phyloP scores from a whole-genome alignment of 2,888 invertebrate species.

The Masnerella sp. region DNA sequence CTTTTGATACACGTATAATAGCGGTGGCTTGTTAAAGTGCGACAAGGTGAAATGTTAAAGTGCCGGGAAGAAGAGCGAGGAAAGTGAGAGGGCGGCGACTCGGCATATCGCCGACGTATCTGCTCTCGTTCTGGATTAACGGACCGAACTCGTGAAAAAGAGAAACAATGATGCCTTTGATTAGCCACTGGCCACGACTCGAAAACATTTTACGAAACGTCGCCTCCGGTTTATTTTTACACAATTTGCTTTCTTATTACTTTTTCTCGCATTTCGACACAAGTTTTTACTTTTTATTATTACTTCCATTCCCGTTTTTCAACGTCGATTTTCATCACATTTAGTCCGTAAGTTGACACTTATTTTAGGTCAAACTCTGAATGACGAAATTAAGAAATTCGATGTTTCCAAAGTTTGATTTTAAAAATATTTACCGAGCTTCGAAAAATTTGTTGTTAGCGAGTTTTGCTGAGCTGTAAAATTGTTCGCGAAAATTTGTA shows the following conservation, averaged over 20 bases:
- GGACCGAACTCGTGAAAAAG: constrained; percentile 30
- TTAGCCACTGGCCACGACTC: constrained; percentile 42
- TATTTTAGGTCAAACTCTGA: too few species aligned
- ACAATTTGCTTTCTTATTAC: not conserved
- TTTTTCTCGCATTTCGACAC: not conserved
- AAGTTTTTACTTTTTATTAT: too few species aligned
- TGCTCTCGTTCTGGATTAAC: constrained; percentile 38
- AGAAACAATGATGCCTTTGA: constrained; percentile 59
- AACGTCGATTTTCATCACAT: too few species aligned
- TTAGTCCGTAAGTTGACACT: too few species aligned
- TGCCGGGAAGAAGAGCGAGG: constrained; percentile 26
- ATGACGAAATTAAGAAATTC: too few species aligned
- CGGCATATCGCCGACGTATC: constrained; percentile 34
- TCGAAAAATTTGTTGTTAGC: too few species aligned
- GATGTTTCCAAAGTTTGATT: too few species aligned
- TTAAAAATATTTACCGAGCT: too few species aligned
- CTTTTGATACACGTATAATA: constrained; percentile 23
- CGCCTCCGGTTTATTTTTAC: constrained; percentile 27
- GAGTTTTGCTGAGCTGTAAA: too few species aligned
- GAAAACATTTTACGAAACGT: constrained; percentile 39
- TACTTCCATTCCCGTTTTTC: too few species aligned
- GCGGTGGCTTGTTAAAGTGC: constrained; percentile 31
- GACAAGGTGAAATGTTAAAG: constrained; percentile 52
- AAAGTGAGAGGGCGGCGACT: constrained; percentile 35
- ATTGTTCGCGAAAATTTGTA: too few species aligned